Percentiles rank a stretch among this genome's conserved stretches.
phyloP scores from a whole-genome alignment of 2,113 vertebrate genomes.

The Odocoileus virginianus region DNA sequence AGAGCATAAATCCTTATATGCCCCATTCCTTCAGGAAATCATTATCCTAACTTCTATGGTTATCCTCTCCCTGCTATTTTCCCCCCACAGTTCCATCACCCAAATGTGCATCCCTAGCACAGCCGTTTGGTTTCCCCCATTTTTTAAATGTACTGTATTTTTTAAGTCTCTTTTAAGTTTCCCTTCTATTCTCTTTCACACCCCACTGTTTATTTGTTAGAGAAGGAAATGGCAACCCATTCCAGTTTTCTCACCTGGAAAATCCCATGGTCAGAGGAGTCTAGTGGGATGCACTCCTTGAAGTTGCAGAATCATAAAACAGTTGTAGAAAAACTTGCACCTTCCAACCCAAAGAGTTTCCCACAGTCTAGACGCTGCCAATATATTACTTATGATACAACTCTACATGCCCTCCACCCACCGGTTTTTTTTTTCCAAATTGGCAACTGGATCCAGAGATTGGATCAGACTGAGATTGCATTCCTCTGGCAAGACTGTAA shows the following conservation, averaged over 20 bases:
- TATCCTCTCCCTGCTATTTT: neutral
- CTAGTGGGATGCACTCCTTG: neutral
- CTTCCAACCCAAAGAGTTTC: neutral
- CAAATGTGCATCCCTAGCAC: neutral
- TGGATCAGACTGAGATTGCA: neutral
- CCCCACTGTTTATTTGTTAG: neutral
- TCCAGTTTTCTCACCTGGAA: neutral
- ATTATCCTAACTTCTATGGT: neutral
- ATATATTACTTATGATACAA: neutral
- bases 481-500: neutral
- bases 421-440: neutral
- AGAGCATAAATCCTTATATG: neutral
- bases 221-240: neutral
- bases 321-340: neutral
- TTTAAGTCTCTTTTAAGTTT: neutral
- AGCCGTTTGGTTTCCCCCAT: neutral
- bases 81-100: neutral
- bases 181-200: neutral
- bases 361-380: neutral
- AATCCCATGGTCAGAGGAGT: neutral
- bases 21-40: neutral
- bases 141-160: neutral
- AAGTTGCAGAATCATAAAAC: neutral
- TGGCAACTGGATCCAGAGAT: neutral
- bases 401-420: neutral